Evolutionary conservation across 2,888 invertebrate species (phyloP).

Genomic region (Busseola fusca): DNA sequence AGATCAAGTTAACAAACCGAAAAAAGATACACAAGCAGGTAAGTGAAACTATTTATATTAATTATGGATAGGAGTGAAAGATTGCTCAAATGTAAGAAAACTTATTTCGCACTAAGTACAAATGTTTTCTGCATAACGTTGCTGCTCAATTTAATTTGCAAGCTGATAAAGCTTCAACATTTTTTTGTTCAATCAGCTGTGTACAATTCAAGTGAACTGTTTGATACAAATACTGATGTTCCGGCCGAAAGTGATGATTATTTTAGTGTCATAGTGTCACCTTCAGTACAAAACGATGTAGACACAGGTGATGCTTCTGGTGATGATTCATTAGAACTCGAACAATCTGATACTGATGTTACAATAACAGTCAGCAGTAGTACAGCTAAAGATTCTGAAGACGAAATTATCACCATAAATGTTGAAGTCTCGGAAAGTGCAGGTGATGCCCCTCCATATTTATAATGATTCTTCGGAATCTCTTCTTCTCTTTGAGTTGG

Average conservation of each 20-base stretch:
- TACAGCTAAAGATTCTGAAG: slow-evolving; percentile 36
- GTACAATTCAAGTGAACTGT: slow-evolving; percentile 41
- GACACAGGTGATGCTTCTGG: slow-evolving; percentile 34
- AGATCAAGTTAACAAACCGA: not conserved
- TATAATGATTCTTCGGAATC: slow-evolving; percentile 39
- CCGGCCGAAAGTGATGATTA: slow-evolving; percentile 36
- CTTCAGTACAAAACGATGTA: slow-evolving; percentile 38
- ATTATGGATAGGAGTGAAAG: not conserved
- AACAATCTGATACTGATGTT: slow-evolving; percentile 31
- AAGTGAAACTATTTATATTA: slow-evolving; percentile 16
- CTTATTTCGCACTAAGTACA: not conserved
- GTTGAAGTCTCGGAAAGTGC: slow-evolving; percentile 46
- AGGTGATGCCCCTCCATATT: slow-evolving; percentile 54
- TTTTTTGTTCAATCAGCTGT: slow-evolving; percentile 50
- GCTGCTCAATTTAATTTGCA: slow-evolving; percentile 36
- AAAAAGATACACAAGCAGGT: slow-evolving; percentile 27
- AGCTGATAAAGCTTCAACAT: slow-evolving; percentile 51
- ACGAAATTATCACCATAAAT: slow-evolving; percentile 41
- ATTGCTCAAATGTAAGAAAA: slow-evolving; percentile 21
- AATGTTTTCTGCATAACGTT: slow-evolving; percentile 24
- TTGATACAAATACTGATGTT: slow-evolving; percentile 36
- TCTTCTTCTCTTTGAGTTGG: not conserved
- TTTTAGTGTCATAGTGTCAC: slow-evolving; percentile 20
- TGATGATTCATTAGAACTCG: slow-evolving; percentile 24
- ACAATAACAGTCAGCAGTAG: slow-evolving; percentile 39